Evolutionary conservation across 2,888 invertebrate genomes (phyloP), one percentile per base, ranked within the genome.

Genomic region (Luperina testacea): DNA sequence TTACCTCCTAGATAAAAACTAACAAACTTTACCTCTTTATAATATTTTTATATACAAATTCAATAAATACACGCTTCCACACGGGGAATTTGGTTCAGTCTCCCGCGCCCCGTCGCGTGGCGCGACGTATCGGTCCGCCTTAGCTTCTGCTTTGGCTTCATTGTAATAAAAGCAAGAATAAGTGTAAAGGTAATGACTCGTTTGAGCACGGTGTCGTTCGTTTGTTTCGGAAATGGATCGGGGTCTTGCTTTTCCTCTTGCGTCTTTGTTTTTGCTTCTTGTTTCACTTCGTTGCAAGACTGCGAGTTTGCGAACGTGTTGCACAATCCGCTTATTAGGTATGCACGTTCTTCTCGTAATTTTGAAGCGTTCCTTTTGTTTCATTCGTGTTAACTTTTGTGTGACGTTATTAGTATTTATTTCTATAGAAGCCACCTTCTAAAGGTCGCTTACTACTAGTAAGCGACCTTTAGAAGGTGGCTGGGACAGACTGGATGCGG

Each of bases 221-320:
- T 92, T 92, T 92, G 91, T 92, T 91, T 89, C 91, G 90, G 92
- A 93, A 93, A 92, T 91, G 91, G 89, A 92, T 92, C 90, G 90
- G 89, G 90, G 89, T 82, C 81, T 84, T 80, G 82, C 32, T 77
- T 83, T 83, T 70, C 73, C 73, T 71, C 74, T 81, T 77, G 77
- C 68, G n/a, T 57, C 67, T 77, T 83, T 80, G 81, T 76, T 86
- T 84, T 86, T 82, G 78, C 87, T 85, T 76, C 73, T 78, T 85
- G 72, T 72, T 76, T 83, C 53, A 77, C 79, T 63, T 76, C 51
- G 70, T 20, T 72, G 70, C 61, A 71, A 68, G 51, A 57, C 59
- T 76, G 74, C 45, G 59, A 70, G 63, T 75, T 80, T 64, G 80
- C 53, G 61, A 74, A 74, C 74, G 72, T 81, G 78, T 81, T 77